phyloP scores from a whole-genome alignment of 2,888 invertebrate genomes.

The Acanthopleura granulata region DNA sequence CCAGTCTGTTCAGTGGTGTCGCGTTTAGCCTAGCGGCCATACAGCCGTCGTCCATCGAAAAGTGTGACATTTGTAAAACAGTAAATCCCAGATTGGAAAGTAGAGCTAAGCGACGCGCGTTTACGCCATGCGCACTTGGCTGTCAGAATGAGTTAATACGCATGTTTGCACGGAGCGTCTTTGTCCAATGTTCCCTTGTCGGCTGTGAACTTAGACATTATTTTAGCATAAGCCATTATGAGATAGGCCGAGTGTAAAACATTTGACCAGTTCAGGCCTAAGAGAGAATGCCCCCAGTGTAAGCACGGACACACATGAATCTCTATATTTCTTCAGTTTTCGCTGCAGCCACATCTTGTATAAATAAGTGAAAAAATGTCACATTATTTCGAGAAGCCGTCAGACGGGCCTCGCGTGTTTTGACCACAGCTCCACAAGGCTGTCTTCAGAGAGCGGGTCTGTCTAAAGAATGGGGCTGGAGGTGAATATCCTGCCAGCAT shows the following conservation, averaged over 20 bases:
- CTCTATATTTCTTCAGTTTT: constrained; percentile 2
- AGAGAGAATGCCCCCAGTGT: background rate
- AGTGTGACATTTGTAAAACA: too few relatives aligned
- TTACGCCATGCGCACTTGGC: background rate
- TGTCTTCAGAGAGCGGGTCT: too few relatives aligned
- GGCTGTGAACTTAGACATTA: too few relatives aligned
- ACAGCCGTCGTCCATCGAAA: too few relatives aligned
- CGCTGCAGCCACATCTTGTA: background rate
- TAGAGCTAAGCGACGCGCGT: too few relatives aligned
- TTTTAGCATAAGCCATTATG: too few relatives aligned
- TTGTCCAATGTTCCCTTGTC: background rate
- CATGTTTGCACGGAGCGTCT: background rate
- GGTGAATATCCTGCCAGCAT: too few relatives aligned
- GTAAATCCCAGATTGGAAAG: too few relatives aligned
- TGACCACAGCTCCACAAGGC: background rate
- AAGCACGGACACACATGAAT: background rate
- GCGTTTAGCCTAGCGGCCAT: too few relatives aligned
- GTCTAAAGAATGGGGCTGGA: too few relatives aligned
- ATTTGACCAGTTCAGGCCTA: background rate
- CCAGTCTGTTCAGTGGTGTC: too few relatives aligned
- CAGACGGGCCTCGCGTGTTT: background rate
- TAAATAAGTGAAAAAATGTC: constrained; percentile 4
- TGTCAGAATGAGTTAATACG: background rate
- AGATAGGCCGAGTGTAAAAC: background rate
- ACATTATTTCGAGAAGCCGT: constrained; percentile 8